Conservation (phyloP, 1,140 invertebrate species). For the Gonioctena quinquepunctata region DNA sequence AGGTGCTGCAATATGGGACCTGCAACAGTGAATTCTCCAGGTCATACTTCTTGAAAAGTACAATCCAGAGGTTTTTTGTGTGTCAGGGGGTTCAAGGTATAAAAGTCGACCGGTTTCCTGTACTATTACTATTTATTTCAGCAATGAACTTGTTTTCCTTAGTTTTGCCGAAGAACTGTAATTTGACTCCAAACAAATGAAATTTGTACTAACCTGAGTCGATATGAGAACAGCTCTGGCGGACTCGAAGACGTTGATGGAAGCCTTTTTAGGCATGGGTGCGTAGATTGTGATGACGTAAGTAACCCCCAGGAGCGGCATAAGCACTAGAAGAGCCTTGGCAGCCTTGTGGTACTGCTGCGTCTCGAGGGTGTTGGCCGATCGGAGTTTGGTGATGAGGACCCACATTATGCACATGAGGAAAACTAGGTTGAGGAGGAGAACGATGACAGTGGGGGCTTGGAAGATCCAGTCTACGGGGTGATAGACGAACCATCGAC, state of each 20-base stretch:
- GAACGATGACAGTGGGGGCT: slow-evolving; percentile 70
- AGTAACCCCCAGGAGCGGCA: slow-evolving; percentile 84
- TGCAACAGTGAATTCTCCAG: too few species aligned
- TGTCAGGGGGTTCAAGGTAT: too few species aligned
- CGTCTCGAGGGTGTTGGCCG: slow-evolving; percentile 82
- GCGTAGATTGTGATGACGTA: slow-evolving; percentile 80
- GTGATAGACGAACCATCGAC: slow-evolving; percentile 57
- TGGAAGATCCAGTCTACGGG: slow-evolving; percentile 81
- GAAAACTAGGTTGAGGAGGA: slow-evolving; percentile 84
- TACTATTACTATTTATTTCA: too few species aligned
- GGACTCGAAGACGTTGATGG: slow-evolving; percentile 63
- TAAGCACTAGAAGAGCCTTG: slow-evolving; percentile 84
- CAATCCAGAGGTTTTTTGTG: too few species aligned
- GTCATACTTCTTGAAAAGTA: too few species aligned
- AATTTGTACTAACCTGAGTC: slow-evolving; percentile 75
- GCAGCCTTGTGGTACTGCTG: slow-evolving; percentile 87
- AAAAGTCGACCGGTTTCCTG: too few species aligned
- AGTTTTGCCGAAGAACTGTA: too few species aligned
- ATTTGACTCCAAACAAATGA: too few species aligned
- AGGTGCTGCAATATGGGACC: too few species aligned
- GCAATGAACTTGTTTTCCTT: too few species aligned
- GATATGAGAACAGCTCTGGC: slow-evolving; percentile 76
- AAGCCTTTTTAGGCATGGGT: slow-evolving; percentile 63
- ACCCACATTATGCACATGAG: slow-evolving; percentile 92
- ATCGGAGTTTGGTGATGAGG: slow-evolving; percentile 87